Percentiles rank a stretch among this genome's conserved stretches.
These are phyloP conservation scores for Fistularia commersonii DNA, from an alignment of 2,797 vertebrate species.

Conservation along the genomic window DNA sequence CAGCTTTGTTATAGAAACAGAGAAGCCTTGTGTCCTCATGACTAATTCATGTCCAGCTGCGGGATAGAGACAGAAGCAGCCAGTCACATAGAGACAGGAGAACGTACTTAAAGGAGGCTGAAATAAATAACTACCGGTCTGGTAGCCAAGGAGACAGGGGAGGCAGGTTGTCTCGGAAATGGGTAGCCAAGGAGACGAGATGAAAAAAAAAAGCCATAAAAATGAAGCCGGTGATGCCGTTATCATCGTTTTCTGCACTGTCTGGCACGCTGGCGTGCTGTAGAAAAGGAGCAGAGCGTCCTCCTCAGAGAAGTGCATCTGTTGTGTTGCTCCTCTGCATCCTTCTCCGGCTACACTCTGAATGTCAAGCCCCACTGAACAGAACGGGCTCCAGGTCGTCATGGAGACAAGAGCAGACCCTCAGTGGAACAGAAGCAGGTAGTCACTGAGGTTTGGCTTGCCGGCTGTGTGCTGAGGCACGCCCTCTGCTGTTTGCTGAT, in stretches of 20 bases:
- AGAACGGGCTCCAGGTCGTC: constrained; percentile 72
- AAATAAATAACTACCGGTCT: constrained; percentile 60
- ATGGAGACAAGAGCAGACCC: constrained; percentile 73
- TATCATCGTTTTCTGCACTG: constrained; percentile 24
- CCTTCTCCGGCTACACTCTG: constrained; percentile 68
- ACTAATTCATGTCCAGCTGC: constrained; percentile 84
- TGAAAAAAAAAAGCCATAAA: constrained; percentile 18
- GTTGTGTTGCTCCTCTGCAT: constrained; percentile 65
- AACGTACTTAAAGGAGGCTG: constrained; percentile 63
- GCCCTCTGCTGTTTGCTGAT: constrained; percentile 62
- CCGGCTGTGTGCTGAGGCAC: constrained; percentile 43
- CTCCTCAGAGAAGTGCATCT: constrained; percentile 66
- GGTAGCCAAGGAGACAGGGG: constrained; percentile 59
- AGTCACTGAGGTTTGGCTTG: constrained; percentile 65
- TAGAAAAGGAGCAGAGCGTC: constrained; percentile 55
- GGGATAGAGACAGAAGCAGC: constrained; percentile 77
- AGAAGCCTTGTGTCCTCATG: constrained; percentile 81
- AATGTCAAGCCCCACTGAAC: constrained; percentile 72
- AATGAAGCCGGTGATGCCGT: constrained; percentile 20
- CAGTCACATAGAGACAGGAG: constrained; percentile 72
- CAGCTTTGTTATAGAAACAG: constrained; percentile 80
- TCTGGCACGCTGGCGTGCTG: constrained; percentile 53
- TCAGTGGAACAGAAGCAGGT: constrained; percentile 67
- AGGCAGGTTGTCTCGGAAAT: constrained; percentile 58
- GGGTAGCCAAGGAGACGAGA: constrained; percentile 35